Conservation (phyloP, 2,113 vertebrate species). For the Helogale parvula region DNA sequence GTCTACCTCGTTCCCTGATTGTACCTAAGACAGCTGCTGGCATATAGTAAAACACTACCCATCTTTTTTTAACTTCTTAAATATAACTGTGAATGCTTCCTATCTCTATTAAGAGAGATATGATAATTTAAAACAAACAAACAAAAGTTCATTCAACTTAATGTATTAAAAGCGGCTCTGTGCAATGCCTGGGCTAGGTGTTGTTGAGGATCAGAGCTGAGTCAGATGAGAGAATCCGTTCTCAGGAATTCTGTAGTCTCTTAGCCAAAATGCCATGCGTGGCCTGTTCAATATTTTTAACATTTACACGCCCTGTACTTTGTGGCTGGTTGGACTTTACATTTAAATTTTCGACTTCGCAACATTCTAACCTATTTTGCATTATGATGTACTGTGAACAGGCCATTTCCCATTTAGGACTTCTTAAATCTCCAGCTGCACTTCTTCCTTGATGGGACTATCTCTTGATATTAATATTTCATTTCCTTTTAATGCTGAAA, state of each 20-base stretch:
- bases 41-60: not conserved
- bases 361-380: not conserved
- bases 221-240: not conserved
- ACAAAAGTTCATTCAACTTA: not conserved
- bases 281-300: not conserved
- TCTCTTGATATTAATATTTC: conserved; percentile 14
- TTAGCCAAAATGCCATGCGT: not conserved
- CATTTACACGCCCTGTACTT: not conserved
- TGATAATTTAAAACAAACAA: not conserved
- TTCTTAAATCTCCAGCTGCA: not conserved
- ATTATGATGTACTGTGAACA: not conserved
- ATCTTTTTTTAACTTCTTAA: conserved; percentile 36
- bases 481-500: not conserved
- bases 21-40: not conserved
- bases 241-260: not conserved
- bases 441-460: not conserved
- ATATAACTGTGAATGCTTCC: conserved; percentile 15
- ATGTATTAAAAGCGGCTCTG: not conserved
- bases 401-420: not conserved
- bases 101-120: conserved; percentile 23
- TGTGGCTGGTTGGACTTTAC: not conserved
- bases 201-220: not conserved
- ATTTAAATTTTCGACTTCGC: not conserved
- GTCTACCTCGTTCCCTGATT: not conserved
- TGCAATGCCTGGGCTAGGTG: not conserved